Conservation (phyloP, 2,888 invertebrate genomes). For the Nesidiocoris tenuis region DNA sequence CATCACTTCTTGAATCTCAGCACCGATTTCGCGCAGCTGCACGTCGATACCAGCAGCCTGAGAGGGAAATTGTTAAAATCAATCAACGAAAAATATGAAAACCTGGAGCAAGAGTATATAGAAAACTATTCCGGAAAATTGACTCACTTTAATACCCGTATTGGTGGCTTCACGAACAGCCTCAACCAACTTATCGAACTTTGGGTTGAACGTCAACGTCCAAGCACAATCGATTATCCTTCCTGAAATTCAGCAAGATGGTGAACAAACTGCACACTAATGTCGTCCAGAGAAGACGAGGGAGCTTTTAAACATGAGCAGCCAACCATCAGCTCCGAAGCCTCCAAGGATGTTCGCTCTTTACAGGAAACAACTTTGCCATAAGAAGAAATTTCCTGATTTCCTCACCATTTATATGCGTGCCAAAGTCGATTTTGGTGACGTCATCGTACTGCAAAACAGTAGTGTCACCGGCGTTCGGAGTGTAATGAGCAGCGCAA, state of each 20-base stretch:
- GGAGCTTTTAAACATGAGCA: too few species aligned
- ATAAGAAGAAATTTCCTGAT: too few species aligned
- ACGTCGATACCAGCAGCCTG: constrained; percentile 92
- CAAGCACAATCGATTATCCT: constrained; percentile 99
- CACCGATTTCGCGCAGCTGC: constrained; percentile 93
- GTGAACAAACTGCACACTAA: too few species aligned
- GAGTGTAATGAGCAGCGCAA: constrained; percentile 99
- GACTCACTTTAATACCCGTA: constrained; percentile 81
- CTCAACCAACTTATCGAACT: constrained; percentile 89
- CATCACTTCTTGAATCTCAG: constrained; percentile 98
- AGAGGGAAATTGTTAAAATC: constrained; percentile 16
- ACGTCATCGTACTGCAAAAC: constrained; percentile 95
- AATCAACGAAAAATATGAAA: background rate
- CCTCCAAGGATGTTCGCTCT: too few species aligned
- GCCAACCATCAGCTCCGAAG: too few species aligned
- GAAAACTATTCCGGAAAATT: too few species aligned
- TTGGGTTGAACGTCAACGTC: constrained; percentile 93
- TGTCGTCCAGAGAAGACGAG: too few species aligned
- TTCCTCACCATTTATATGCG: constrained; percentile 90
- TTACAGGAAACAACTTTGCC: too few species aligned
- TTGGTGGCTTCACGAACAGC: constrained; percentile 98
- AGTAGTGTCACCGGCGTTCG: constrained; percentile 95
- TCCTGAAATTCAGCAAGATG: constrained; percentile 54
- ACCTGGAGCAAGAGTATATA: too few species aligned
- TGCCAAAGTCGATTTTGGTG: constrained; percentile 98